Base-by-base conservation (phyloP, 2,113 vertebrate species). In the Ameiurus melas region DNA sequence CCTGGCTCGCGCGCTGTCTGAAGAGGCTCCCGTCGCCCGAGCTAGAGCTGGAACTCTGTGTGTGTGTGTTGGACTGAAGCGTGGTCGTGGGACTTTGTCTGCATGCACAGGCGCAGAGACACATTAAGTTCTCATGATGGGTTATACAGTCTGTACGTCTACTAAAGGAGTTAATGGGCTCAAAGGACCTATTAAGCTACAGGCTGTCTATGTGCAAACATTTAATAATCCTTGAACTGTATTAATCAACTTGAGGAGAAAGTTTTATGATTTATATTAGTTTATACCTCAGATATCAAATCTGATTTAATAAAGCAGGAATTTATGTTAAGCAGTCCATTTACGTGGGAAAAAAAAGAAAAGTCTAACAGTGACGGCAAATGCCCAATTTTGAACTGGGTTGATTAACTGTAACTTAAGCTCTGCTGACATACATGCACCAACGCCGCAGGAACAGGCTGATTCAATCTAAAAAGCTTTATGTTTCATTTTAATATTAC, bases 11-110 rank as follows among this genome's bases (percentile, higher is more conserved):
- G 5, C 97, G 94, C 87, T 98, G 98, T 36, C 98, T 96, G 93
- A 99, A 99, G 55, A 99, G 96, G 88, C 97, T 97, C 8, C 98
- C 98, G 0, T 98, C 98, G 60, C 98, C 98, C 0, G 98, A 99
- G 94, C 97, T 98, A 95, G 98, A 99, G 92, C 98, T 99, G 95
- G 98, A 98, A 0, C 98, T 99, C 94, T 99, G 98, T 0, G 98
- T 99, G 91, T 97, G 97, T 83, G 97, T 99, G 92, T 97, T 98
- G 6, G 98, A 99, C 95, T 99, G 98, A 57, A 99, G 97, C 0
- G 98, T 99, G 92, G 97, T 95, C 0, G 97, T 98, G 43, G 98
- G 98, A 91, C 98, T 99, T 95, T 98, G 98, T 87, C 97, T 99
- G 92, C 30, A 89, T 71, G 55, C 88, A 87, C 39, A 6, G 43